phyloP scores from a whole-genome alignment of 2,113 vertebrate species.

The Morone saxatilis region DNA sequence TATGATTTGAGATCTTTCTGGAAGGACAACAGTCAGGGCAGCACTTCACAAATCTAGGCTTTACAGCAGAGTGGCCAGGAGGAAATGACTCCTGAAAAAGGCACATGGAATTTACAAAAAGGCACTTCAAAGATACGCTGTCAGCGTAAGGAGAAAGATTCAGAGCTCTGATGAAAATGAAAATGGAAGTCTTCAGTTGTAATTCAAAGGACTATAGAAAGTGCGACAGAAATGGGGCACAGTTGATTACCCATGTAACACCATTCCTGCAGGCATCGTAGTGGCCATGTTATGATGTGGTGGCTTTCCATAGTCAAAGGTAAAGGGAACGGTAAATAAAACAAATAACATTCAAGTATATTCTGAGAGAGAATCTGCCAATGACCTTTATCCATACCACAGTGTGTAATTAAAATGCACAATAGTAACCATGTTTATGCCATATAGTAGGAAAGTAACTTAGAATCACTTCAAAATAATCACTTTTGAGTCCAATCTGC shows the following conservation, averaged over 20 bases:
- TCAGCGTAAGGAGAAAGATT: conserved; percentile 11
- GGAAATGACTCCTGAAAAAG: conserved; percentile 43
- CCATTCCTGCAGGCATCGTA: not conserved
- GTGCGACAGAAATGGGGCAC: not conserved
- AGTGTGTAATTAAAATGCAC: no score
- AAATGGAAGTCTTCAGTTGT: conserved; percentile 38
- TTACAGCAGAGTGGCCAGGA: conserved; percentile 32
- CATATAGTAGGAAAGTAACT: not conserved
- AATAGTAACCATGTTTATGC: no score
- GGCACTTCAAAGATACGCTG: conserved; percentile 48
- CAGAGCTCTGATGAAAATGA: conserved; percentile 35
- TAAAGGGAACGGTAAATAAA: not conserved
- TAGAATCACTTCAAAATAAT: not conserved
- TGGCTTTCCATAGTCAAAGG: not conserved
- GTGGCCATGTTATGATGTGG: not conserved
- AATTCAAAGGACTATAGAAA: conserved; percentile 44
- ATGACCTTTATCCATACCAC: no score
- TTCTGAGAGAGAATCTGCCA: not conserved
- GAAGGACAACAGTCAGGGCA: conserved; percentile 53
- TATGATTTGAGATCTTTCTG: conserved; percentile 29
- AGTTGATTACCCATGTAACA: conserved; percentile 23
- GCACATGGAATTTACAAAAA: conserved; percentile 38
- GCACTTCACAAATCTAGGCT: conserved; percentile 56
- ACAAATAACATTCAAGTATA: not conserved
- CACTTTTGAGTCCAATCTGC: not conserved